Evolutionary conservation across 2,797 vertebrate species (phyloP).

Genomic region (Myotis findleyi): DNA sequence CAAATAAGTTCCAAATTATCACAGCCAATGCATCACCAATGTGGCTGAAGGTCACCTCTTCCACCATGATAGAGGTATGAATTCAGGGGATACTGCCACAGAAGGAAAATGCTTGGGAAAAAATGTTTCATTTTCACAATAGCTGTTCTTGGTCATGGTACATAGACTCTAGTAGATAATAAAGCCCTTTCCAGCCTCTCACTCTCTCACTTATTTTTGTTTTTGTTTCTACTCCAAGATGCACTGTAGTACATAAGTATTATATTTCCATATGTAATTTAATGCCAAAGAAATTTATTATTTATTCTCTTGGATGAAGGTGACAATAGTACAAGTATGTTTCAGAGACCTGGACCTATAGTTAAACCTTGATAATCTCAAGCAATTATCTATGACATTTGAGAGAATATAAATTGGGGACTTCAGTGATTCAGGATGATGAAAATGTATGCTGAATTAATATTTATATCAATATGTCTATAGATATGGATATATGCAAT

Average conservation of each 20-base stretch:
- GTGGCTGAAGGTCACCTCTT: constrained; percentile 29
- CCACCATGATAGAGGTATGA: neutral
- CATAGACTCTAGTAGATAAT: neutral
- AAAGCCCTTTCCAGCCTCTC: neutral
- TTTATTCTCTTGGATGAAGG: neutral
- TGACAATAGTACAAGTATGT: neutral
- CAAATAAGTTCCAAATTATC: constrained; percentile 43
- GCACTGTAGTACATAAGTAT: neutral
- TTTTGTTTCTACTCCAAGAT: neutral
- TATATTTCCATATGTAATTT: neutral
- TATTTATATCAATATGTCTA: neutral
- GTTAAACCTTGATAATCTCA: neutral
- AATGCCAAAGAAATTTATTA: neutral
- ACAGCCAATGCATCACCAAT: constrained; percentile 9
- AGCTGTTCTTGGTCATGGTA: neutral
- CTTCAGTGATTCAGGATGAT: neutral
- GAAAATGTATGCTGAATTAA: neutral
- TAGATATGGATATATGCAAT: neutral
- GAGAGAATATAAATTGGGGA: neutral
- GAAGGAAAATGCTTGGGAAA: neutral
- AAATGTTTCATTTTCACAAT: constrained; percentile 11
- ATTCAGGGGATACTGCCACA: neutral
- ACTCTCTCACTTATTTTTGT: neutral
- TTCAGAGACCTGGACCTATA: neutral
- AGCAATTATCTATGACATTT: neutral